phyloP scores from a whole-genome alignment of 2,888 invertebrate species.

The Ormyrus labotus region DNA sequence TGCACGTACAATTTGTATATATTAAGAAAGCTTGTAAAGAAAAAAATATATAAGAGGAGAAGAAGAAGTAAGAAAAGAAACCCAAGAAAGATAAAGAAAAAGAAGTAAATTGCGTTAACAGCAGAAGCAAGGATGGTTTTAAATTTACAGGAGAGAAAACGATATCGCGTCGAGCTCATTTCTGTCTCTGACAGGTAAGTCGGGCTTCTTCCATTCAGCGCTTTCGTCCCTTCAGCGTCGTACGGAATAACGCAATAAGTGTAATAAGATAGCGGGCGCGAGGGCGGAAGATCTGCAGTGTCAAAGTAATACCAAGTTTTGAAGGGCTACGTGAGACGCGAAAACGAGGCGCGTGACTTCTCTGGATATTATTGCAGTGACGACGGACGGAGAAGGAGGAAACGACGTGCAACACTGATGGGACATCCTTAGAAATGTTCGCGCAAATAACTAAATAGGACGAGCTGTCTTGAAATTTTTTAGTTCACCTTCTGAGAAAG shows the following conservation, averaged over 20 bases:
- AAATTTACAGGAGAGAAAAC: constrained; percentile 47
- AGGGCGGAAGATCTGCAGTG: background rate
- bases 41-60: too few relatives aligned
- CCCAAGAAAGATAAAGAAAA: background rate
- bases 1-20: too few relatives aligned
- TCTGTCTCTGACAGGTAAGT: constrained; percentile 51
- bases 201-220: constrained; percentile 1
- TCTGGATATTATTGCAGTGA: background rate
- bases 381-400: background rate
- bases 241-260: constrained; percentile 50
- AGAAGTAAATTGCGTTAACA: constrained; percentile 35
- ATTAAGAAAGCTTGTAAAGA: too few relatives aligned
- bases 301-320: constrained; percentile 56
- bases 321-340: constrained; percentile 49
- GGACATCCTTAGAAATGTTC: constrained; percentile 12
- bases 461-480: constrained; percentile 17
- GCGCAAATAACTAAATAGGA: background rate
- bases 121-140: constrained; percentile 27
- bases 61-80: background rate
- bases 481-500: background rate
- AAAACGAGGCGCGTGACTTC: constrained; percentile 41
- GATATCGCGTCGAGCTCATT: constrained; percentile 43
- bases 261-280: constrained; percentile 42
- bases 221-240: background rate
- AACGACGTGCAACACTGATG: constrained; percentile 12